phyloP scores from a whole-genome alignment of 1,140 invertebrate species.

The Xylocopa sonorina region DNA sequence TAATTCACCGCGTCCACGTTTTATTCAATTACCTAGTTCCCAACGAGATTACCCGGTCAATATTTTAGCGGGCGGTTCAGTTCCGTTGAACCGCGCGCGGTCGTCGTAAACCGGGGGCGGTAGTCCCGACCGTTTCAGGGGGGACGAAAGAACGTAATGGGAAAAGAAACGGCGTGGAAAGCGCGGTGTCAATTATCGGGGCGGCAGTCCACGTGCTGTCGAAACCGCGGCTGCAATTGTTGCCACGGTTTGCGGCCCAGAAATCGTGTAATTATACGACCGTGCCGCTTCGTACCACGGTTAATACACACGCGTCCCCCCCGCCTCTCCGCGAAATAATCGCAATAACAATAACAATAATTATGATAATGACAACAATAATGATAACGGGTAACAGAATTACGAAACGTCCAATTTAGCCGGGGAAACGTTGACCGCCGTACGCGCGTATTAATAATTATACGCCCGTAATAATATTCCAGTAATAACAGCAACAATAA shows the following conservation, averaged over 20 bases:
- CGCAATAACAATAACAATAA: slow-evolving; percentile 50
- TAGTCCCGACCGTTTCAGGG: too few relatives aligned
- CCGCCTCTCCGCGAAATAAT: slow-evolving; percentile 21
- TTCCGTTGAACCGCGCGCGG: too few relatives aligned
- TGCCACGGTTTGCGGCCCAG: slow-evolving; percentile 16
- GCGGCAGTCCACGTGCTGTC: slow-evolving; percentile 2
- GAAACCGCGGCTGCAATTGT: slow-evolving; percentile 14
- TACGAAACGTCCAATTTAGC: slow-evolving; percentile 56
- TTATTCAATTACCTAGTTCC: too few relatives aligned
- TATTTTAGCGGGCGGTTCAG: too few relatives aligned
- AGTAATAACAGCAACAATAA: slow-evolving; percentile 49
- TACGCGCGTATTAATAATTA: slow-evolving; percentile 63
- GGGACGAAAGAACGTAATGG: too few relatives aligned
- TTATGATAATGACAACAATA: slow-evolving; percentile 57
- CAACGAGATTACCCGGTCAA: too few relatives aligned
- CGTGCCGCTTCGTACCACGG: neutral
- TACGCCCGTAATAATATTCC: slow-evolving; percentile 28
- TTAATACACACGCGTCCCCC: slow-evolving; percentile 18
- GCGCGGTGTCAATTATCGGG: slow-evolving; percentile 17
- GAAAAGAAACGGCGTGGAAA: neutral
- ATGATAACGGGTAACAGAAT: slow-evolving; percentile 53
- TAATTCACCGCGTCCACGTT: too few relatives aligned
- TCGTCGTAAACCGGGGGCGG: too few relatives aligned
- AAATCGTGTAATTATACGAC: slow-evolving; percentile 34
- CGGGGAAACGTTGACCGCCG: slow-evolving; percentile 36